Conservation (phyloP, 2,888 invertebrate species). For the Anticlea derivata region DNA sequence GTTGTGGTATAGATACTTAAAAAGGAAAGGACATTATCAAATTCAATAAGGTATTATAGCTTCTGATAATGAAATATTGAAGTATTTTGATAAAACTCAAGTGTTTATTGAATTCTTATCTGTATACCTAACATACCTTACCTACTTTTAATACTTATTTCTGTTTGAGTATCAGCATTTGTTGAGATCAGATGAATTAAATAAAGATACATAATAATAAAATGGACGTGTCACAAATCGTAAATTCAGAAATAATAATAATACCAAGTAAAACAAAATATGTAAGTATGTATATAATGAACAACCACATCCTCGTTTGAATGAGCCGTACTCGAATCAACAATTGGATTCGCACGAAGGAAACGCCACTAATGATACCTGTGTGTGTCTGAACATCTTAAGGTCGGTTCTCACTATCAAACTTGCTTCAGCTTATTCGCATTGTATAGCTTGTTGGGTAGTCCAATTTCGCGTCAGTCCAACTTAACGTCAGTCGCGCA, state of each 20-base stretch:
- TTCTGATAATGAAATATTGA: slow-evolving; percentile 10
- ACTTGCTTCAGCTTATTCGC: not conserved
- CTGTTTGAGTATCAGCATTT: not conserved
- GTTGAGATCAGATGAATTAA: not conserved
- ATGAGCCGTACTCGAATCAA: not conserved
- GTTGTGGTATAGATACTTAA: too few species aligned
- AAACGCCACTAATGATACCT: slow-evolving; percentile 5
- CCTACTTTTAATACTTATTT: not conserved
- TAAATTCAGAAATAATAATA: too few species aligned
- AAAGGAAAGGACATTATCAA: slow-evolving; percentile 3
- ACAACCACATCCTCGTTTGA: not conserved
- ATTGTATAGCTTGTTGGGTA: too few species aligned
- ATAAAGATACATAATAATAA: too few species aligned
- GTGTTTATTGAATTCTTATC: slow-evolving; percentile 9
- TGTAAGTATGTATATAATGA: too few species aligned
- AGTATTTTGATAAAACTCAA: slow-evolving; percentile 7
- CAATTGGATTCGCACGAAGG: slow-evolving; percentile 12
- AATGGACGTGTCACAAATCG: too few species aligned
- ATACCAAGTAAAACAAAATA: too few species aligned
- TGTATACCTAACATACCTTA: not conserved
- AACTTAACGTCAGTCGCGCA: too few species aligned
- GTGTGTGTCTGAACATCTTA: not conserved
- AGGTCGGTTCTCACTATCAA: slow-evolving; percentile 1
- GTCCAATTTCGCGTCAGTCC: too few species aligned
- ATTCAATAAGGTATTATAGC: slow-evolving; percentile 1